These are phyloP conservation scores for Schlechtendalia chinensis DNA, from an alignment of 1,140 invertebrate species.

Conservation along the genomic window DNA sequence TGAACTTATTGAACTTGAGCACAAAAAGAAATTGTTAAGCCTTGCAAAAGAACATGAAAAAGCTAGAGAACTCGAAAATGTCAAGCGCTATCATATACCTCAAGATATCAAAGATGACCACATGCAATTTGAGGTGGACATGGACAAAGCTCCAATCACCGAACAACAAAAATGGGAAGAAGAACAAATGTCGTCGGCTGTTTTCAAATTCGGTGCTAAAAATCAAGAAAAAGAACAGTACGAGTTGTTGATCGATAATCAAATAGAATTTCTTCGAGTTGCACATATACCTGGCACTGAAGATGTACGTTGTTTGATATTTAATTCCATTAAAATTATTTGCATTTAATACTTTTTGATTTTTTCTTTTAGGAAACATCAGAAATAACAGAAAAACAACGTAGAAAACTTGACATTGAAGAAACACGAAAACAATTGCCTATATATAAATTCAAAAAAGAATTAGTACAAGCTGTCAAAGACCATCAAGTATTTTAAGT, in stretches of 20 bases:
- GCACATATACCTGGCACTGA: conserved; percentile 82
- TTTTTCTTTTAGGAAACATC: conserved; percentile 56
- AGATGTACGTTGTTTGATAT: conserved; percentile 56
- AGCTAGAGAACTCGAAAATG: conserved; percentile 85
- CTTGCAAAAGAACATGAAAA: conserved; percentile 94
- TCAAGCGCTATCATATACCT: conserved; percentile 92
- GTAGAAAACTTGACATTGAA: conserved; percentile 79
- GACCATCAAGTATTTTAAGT: conserved; percentile 76
- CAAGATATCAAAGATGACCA: conserved; percentile 71
- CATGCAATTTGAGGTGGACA: conserved; percentile 85
- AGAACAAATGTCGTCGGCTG: conserved; percentile 91
- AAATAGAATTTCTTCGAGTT: conserved; percentile 96
- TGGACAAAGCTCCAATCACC: conserved; percentile 81
- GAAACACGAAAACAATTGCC: conserved; percentile 93
- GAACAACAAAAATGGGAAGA: conserved; percentile 99
- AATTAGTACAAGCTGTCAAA: conserved; percentile 82
- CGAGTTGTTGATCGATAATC: conserved; percentile 90
- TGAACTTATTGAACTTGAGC: conserved; percentile 80
- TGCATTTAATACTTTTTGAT: conserved; percentile 29
- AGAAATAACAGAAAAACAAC: conserved; percentile 68
- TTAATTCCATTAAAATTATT: too few relatives aligned
- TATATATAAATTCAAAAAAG: conserved; percentile 88
- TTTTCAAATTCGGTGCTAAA: conserved; percentile 89
- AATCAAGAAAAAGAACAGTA: conserved; percentile 76
- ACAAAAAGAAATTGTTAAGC: conserved; percentile 87